Conservation (phyloP, 2,113 vertebrate species). For the Lucifuga dentata region DNA sequence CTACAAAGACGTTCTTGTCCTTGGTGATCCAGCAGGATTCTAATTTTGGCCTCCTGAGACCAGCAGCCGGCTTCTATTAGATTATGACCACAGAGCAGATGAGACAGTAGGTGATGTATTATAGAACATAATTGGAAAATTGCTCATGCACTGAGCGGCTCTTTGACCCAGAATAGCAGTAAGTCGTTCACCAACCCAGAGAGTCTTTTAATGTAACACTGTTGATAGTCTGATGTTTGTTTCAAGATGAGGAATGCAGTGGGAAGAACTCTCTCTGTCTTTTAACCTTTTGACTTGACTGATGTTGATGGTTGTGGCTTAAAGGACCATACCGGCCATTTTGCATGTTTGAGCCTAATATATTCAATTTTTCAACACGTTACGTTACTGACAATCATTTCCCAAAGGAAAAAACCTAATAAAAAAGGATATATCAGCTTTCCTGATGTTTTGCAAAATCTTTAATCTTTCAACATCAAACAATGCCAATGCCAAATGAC, state of each 20-base stretch:
- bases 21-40: constrained; percentile 60
- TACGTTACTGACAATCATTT: no score
- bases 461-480: no score
- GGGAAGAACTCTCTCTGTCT: constrained; percentile 36
- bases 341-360: no score
- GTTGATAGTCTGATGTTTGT: constrained; percentile 41
- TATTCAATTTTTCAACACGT: no score
- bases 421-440: no score
- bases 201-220: constrained; percentile 31
- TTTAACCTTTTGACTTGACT: constrained; percentile 25
- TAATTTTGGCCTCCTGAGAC: constrained; percentile 78
- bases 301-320: no score
- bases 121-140: constrained; percentile 74
- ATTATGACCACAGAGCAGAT: constrained; percentile 74
- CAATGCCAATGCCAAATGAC: no score
- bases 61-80: constrained; percentile 77
- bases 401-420: no score
- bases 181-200: constrained; percentile 39
- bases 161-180: constrained; percentile 69
- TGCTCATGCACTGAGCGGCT: constrained; percentile 69
- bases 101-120: constrained; percentile 80
- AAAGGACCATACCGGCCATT: no score
- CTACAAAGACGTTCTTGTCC: constrained; percentile 80
- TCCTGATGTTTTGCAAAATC: no score
- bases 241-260: constrained; percentile 32